Conservation (phyloP, 2,797 vertebrate genomes). For the Arrhamphus sclerolepis region DNA sequence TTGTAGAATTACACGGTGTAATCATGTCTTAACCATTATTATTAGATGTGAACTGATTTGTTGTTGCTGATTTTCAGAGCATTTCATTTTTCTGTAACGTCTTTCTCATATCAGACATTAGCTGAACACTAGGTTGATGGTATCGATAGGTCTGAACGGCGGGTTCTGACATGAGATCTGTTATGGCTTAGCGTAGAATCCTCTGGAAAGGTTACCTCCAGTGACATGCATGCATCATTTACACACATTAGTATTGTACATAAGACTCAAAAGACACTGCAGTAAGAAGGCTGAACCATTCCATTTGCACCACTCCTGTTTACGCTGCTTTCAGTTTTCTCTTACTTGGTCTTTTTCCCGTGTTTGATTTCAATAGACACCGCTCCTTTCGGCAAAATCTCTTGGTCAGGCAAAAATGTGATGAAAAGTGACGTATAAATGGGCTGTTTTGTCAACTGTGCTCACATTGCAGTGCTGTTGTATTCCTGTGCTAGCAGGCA, state of each 20-base stretch:
- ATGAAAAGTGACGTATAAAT: slow-evolving; percentile 63
- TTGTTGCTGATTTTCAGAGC: slow-evolving; percentile 65
- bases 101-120: slow-evolving; percentile 52
- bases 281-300: slow-evolving; percentile 68
- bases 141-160: not conserved
- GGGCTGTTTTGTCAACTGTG: slow-evolving; percentile 72
- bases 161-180: slow-evolving; percentile 34
- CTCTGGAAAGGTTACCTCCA: slow-evolving; percentile 58
- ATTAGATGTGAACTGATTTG: slow-evolving; percentile 70
- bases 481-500: slow-evolving; percentile 76
- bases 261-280: slow-evolving; percentile 66
- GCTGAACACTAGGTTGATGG: slow-evolving; percentile 9
- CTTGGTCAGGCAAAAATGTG: slow-evolving; percentile 51
- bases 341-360: slow-evolving; percentile 66
- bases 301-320: slow-evolving; percentile 71
- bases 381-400: slow-evolving; percentile 53
- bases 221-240: slow-evolving; percentile 75
- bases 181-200: slow-evolving; percentile 60
- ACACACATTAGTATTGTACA: slow-evolving; percentile 75
- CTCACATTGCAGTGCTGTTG: slow-evolving; percentile 75
- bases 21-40: slow-evolving; percentile 67
- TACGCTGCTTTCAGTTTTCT: slow-evolving; percentile 78
- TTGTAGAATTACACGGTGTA: slow-evolving; percentile 71
- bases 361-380: slow-evolving; percentile 65
- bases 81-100: slow-evolving; percentile 64